Base-by-base conservation (phyloP, 2,888 invertebrate genomes). In the Phyllotreta striolata region DNA sequence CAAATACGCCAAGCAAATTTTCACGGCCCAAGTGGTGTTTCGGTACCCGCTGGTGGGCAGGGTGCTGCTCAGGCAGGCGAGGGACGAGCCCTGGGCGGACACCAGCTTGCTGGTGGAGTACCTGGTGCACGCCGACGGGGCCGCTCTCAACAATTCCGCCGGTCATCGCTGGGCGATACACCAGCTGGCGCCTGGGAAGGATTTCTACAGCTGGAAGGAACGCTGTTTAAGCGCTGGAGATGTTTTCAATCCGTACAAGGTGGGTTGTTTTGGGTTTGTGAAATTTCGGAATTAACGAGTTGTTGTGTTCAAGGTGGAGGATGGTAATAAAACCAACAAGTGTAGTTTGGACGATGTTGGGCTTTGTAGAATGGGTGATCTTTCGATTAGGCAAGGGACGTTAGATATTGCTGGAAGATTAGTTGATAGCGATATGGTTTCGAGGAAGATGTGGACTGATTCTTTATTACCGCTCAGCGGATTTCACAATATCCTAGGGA, bases 201-300 rank as follows among this genome's bases (percentile, higher is more conserved):
- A 96, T 81, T 96, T 91, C 81, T 95, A 95, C 80, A 93, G 94
- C 81, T 96, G 95, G 96, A 91, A 91, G 35, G 89, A 85, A 46
- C 84, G 96, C 40, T 95, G 96, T 78, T 81, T 93, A 7, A 93
- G 93, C 70, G 87, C 93, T 0, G 95, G 93, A 4, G 78, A 77
- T 0, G 83, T 88, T n/a, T 92, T 85, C 77, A 92, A 96, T 82
- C 96, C 96, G 0, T 89, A 89, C 72, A 87, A 88, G 71, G 87
- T 89, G 72, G 66, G 47, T 66, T 10, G 13, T 10, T 13, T 61
- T 41, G 10, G 2, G 1, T 1, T 54, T n/a, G 54, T 54, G 10
- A 34, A 24, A n/a, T 9, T 39, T 10, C 10, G 9, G 12, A 37
- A 12, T 8, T 37, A 12, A 63, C 12, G 13, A 44, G 49, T 57